A percentile compares a stretch with the other conserved stretches of the same genome.
Evolutionary conservation across 2,113 vertebrate genomes (phyloP).

Genomic region (Cairina moschata): DNA sequence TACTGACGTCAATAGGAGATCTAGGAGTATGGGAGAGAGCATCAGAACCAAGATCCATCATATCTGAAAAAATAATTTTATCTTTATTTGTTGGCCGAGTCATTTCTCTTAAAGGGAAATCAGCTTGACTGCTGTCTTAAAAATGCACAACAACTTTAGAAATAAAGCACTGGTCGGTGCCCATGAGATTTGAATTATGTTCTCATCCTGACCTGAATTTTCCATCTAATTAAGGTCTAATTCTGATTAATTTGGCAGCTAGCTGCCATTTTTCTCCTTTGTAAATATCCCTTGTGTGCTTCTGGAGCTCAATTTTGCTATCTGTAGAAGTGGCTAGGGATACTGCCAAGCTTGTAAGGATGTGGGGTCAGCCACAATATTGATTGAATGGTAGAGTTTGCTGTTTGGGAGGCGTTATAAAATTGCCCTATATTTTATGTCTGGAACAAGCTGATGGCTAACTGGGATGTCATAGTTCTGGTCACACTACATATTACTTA

Average conservation of each 20-base stretch:
- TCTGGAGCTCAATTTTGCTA: background rate
- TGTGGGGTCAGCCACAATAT: background rate
- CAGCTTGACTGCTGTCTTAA: conserved; percentile 8
- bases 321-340: background rate
- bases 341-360: background rate
- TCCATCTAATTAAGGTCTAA: conserved; percentile 57
- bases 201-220: conserved; percentile 66
- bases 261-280: background rate
- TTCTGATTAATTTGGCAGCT: conserved; percentile 54
- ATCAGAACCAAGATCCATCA: background rate
- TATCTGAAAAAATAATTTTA: background rate
- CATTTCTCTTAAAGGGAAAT: conserved; percentile 40
- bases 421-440: background rate
- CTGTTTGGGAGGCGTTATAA: background rate
- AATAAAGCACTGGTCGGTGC: conserved; percentile 4
- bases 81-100: background rate
- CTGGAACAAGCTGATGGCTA: background rate
- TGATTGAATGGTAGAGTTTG: background rate
- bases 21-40: background rate
- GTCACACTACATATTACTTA: background rate
- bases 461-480: background rate
- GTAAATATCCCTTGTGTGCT: conserved; percentile 36
- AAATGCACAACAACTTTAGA: conserved; percentile 24
- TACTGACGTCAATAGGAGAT: background rate
- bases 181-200: conserved; percentile 28